Evolutionary conservation across 2,888 invertebrate species (phyloP).

Genomic region (Lithodes maja): DNA sequence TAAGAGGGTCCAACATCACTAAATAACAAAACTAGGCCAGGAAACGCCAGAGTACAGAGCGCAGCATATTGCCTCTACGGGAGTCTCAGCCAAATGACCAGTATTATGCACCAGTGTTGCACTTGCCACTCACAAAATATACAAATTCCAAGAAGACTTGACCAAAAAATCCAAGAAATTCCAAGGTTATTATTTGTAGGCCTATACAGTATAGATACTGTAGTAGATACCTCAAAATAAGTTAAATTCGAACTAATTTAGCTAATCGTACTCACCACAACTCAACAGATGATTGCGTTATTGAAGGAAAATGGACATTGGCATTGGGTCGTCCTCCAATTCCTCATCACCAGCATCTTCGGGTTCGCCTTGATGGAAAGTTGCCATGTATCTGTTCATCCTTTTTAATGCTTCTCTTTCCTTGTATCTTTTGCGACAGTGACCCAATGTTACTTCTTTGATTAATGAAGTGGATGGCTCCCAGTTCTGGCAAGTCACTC

Average conservation of each 20-base stretch:
- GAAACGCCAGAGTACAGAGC: no score
- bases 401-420: neutral
- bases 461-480: constrained; percentile 22
- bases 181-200: neutral
- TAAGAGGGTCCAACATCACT: no score
- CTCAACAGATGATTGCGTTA: no score
- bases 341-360: no score
- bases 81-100: no score
- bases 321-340: no score
- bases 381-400: constrained; percentile 12
- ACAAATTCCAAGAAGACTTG: constrained; percentile 1
- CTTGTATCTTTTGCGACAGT: neutral
- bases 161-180: no score
- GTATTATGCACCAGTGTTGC: no score
- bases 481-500: constrained; percentile 24
- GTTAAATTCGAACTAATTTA: neutral
- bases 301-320: no score
- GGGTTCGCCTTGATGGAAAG: constrained; percentile 4
- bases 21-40: no score
- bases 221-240: neutral
- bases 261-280: constrained; percentile 10
- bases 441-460: constrained; percentile 6
- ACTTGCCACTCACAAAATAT: neutral
- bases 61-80: no score
- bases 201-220: neutral